These are phyloP conservation scores for Mobula birostris DNA, from an alignment of 2,113 vertebrate species.

Conservation along the genomic window DNA sequence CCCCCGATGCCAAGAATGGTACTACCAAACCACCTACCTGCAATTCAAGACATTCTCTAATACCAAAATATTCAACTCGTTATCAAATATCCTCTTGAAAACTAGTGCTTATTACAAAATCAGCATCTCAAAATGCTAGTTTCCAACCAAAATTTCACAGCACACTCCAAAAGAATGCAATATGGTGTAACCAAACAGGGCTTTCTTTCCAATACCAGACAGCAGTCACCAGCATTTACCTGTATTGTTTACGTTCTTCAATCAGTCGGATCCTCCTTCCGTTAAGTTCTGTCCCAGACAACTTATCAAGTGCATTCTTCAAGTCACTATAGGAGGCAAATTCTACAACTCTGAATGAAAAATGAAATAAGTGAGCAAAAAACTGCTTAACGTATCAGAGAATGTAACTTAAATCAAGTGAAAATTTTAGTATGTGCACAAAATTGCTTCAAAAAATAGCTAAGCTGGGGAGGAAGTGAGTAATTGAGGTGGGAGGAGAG, in stretches of 20 bases:
- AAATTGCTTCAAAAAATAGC: too few species aligned
- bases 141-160: too few species aligned
- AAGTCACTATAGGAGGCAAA: conserved; percentile 91
- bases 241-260: conserved; percentile 78
- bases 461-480: neutral
- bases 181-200: neutral
- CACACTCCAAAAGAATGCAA: neutral
- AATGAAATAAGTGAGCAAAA: neutral
- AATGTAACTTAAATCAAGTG: too few species aligned
- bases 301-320: conserved; percentile 93
- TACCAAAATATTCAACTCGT: neutral
- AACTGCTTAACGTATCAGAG: too few species aligned
- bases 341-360: conserved; percentile 77
- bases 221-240: conserved; percentile 49
- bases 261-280: conserved; percentile 94
- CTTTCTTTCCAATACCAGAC: neutral
- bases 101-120: neutral
- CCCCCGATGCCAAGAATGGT: too few species aligned
- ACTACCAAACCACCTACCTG: neutral
- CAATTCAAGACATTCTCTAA: neutral
- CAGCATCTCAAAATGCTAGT: too few species aligned
- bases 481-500: neutral
- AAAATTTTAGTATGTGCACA: too few species aligned
- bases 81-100: neutral
- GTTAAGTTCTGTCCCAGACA: conserved; percentile 95